Base-by-base conservation (phyloP, 2,113 vertebrate species). In the Rhagologus leucostigma region DNA sequence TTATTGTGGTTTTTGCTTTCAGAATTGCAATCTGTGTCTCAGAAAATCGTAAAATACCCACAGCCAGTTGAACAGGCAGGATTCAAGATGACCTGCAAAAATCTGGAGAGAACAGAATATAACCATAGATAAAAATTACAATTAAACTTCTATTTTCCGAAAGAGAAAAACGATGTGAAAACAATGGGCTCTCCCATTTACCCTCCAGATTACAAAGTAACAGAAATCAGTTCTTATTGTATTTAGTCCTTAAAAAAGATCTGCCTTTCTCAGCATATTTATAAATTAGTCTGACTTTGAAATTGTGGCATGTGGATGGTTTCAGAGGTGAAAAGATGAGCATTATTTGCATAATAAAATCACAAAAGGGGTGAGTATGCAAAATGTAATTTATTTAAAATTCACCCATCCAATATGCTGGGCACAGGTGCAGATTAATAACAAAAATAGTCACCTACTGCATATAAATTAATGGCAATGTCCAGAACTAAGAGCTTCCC, bases 301-400 rank as follows among this genome's bases (percentile, higher is more conserved):
- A 86, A 84, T 65, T n/a, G 35, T 80, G 46, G 92, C 75, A 80
- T 84, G 78, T 89, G 80, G 52, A 85, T 95, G 64, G 90, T 91
- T 96, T 96, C 95, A 94, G 76, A 97, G 95, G 94, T 97, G 96
- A 95, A 97, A 88, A 89, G 93, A 97, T 89, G 92, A 96, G 33
- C 65, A 27, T 74, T 96, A 93, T 97, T 96, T 97, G 96, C 96
- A 97, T 97, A 97, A 96, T 94, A 96, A 97, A 96, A 96, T 96
- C 96, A 96, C 93, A 95, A 94, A 97, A 85, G 52, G 55, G 94
- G 84, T 85, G 89, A 96, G 87, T 89, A 79, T 97, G 92, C 96
- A 96, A 90, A 93, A 96, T 95, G 55, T 97, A 95, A 96, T 97
- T 93, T 93, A 89, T 97, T 97, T 97, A 97, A 97, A 97, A 97